A percentile compares a stretch with the other conserved stretches of the same genome.
These are phyloP conservation scores for zebrafish (Danio rerio) DNA, from an alignment of 2,113 vertebrate species.

Conservation along the genomic window GRCz12tu NC_133198.1:43303501-43304000, in stretches of 20 bases:
- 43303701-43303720: neutral
- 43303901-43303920: neutral
- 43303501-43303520: neutral
- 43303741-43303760: neutral
- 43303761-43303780: neutral
- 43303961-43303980: neutral
- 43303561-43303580: neutral
- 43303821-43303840: neutral
- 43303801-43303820: neutral
- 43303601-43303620: neutral
- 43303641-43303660: neutral
- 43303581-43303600: neutral
- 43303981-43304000: neutral
- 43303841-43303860: neutral
- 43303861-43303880: neutral
- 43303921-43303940: neutral
- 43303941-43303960: neutral
- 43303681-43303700: neutral
- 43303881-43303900: neutral
- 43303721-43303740: neutral
- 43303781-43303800: neutral
- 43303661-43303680: neutral
- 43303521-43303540: neutral
- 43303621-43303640: neutral
- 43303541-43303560: neutral